A percentile compares a stretch with the other conserved stretches of the same genome.
Conservation (phyloP, 2,797 vertebrate genomes). For the Hoplostethus mediterraneus region DNA sequence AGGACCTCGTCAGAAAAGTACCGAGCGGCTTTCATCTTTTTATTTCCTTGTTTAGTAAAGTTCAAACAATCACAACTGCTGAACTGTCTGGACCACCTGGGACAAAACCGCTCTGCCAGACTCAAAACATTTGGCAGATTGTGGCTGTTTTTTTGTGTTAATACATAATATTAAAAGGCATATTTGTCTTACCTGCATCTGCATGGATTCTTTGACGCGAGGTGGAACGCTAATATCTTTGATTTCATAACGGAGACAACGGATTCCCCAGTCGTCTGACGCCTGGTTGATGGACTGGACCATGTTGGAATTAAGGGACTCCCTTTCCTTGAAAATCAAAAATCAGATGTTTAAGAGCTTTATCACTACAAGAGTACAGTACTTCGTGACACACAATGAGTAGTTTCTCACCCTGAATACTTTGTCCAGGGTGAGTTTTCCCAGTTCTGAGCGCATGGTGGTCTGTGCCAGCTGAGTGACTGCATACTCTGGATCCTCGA, state of each 20-base stretch:
- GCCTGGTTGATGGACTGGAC: slow-evolving; percentile 96
- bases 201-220: slow-evolving; percentile 97
- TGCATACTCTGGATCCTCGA: slow-evolving; percentile 97
- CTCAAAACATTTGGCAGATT: no score
- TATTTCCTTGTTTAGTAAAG: no score
- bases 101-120: no score
- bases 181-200: slow-evolving; percentile 92
- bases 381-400: no score
- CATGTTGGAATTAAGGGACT: slow-evolving; percentile 93
- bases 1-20: no score
- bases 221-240: slow-evolving; percentile 97
- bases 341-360: not conserved
- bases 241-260: slow-evolving; percentile 96
- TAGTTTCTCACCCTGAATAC: slow-evolving; percentile 91
- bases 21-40: no score
- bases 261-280: slow-evolving; percentile 95
- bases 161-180: not conserved
- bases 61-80: no score
- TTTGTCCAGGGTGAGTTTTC: slow-evolving; percentile 97
- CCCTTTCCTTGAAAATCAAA: slow-evolving; percentile 87
- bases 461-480: slow-evolving; percentile 98
- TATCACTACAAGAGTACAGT: not conserved
- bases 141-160: no score
- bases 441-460: slow-evolving; percentile 97
- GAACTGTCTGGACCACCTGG: no score